Evolutionary conservation across 2,888 invertebrate genomes (phyloP), one percentile per base, ranked within the genome.

Genomic region (Ophonus ardosiacus): DNA sequence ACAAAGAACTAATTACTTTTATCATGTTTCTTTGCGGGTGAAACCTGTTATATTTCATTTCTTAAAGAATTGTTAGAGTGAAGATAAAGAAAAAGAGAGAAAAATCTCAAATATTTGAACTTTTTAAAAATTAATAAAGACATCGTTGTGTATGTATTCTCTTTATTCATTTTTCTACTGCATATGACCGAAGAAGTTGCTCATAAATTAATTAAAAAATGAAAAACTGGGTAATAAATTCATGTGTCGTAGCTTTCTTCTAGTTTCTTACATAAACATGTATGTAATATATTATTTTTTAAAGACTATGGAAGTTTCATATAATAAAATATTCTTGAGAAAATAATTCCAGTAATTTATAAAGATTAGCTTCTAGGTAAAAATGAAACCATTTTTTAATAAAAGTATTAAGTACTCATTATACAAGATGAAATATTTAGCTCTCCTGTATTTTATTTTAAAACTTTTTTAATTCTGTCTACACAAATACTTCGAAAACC

Each of bases 1-100:
- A 59, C 57, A 57, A 83, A 83, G 57, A 83, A 74, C 82, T 83
- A 83, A 83, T 83, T 83, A 83, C 38, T 83, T 83, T 83, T 83
- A 74, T 83, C 74, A 40, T 10, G 21, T 83, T 74, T 74, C 59
- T 51, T 31, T 59, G n/a, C 5, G 40, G 38, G 18, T 40, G 43
- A 65, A 68, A 83, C 15, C 0, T n/a, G 24, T 24, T 68, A 15
- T 74, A 59, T 71, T 83, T 83, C 82, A 74, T 83, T 74, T 78
- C 57, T 57, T 17, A 78, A 76, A 76, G 43, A 71, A 82, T n/a
- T 56, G 57, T 61, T 10, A 17, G 21, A 7, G 15, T 40, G 13
- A 10, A 38, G 31, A 81, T 57, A 43, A 18, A 81, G 21, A 43
- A 21, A 81, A 3, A 21, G 21, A n/a, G 7, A 76, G 15, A 56